phyloP scores from a whole-genome alignment of 2,888 invertebrate genomes.

The Pteria penguin region DNA sequence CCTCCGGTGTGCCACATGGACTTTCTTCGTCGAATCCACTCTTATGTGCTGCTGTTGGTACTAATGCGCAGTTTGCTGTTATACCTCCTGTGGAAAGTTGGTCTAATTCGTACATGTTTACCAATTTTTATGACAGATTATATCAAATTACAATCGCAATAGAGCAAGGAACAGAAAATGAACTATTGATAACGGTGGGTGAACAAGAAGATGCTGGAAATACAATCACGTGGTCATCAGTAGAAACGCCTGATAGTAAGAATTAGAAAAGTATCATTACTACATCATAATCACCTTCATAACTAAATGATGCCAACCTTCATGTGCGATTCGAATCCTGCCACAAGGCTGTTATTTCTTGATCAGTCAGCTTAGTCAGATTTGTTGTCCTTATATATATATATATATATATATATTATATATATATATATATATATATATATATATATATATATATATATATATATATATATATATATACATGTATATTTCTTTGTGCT shows the following conservation, averaged over 20 bases:
- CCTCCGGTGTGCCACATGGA: background rate
- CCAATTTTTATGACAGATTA: background rate
- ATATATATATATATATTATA: no score
- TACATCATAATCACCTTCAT: no score
- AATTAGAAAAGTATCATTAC: no score
- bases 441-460: no score
- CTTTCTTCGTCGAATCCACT: background rate
- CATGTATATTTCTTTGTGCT: no score
- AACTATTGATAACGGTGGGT: background rate
- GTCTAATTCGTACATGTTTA: slow-evolving; percentile 10
- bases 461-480: no score
- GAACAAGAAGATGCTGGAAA: background rate
- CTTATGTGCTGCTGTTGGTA: background rate
- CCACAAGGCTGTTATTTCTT: no score
- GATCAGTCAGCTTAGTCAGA: no score
- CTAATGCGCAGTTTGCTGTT: background rate
- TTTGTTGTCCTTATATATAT: no score
- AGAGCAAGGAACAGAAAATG: slow-evolving; percentile 8
- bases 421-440: no score
- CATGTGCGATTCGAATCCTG: no score
- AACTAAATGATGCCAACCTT: no score
- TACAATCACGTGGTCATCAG: slow-evolving; percentile 5
- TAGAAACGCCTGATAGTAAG: background rate
- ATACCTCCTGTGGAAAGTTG: background rate
- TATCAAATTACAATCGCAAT: slow-evolving; percentile 5